Percentiles rank a stretch among this genome's conserved stretches.
Conservation (phyloP, 2,113 vertebrate species). For the Thomomys bottae region DNA sequence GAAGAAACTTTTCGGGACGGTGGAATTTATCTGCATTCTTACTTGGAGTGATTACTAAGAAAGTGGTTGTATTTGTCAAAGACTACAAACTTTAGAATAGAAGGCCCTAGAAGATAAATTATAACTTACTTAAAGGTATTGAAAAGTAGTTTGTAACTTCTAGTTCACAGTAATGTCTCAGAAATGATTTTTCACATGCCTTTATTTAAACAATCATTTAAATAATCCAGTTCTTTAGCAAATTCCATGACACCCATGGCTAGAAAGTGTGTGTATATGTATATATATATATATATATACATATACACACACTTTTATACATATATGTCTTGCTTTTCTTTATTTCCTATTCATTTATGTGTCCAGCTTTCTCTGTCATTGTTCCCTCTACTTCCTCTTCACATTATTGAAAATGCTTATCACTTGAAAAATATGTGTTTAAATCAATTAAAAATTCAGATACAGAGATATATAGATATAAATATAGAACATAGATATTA, state of each 20-base stretch:
- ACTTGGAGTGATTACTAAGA: neutral
- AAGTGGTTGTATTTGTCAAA: neutral
- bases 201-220: neutral
- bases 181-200: neutral
- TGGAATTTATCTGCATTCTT: neutral
- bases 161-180: neutral
- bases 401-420: neutral
- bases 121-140: neutral
- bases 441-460: no score
- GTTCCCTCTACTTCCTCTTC: neutral
- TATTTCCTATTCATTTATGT: neutral
- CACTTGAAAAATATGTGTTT: no score
- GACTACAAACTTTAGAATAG: neutral
- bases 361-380: neutral
- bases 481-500: no score
- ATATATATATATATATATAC: no score
- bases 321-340: neutral
- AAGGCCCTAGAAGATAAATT: accelerated
- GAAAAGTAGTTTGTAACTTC: neutral
- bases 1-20: neutral
- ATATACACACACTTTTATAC: no score
- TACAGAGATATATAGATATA: no score
- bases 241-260: neutral
- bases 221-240: neutral
- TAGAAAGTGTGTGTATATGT: no score